phyloP scores from a whole-genome alignment of 2,113 vertebrate species.

The Euleptes europaea region DNA sequence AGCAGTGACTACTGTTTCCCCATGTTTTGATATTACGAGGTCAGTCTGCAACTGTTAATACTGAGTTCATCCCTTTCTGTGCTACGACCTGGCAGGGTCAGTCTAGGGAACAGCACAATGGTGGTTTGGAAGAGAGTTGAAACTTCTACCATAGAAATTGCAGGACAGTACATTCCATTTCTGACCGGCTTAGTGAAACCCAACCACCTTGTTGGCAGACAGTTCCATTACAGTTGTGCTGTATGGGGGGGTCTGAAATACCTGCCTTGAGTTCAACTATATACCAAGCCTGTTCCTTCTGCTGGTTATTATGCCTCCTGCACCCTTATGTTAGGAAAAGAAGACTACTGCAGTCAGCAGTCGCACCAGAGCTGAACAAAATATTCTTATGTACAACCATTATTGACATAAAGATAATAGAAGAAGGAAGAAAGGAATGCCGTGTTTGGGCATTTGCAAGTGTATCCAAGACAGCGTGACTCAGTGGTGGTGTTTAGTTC shows the following conservation, averaged over 20 bases:
- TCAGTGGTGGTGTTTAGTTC: not conserved
- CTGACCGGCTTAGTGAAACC: not conserved
- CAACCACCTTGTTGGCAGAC: not conserved
- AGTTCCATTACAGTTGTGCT: not conserved
- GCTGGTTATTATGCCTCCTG: not conserved
- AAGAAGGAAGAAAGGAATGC: no score
- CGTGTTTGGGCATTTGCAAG: not conserved
- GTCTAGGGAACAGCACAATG: no score
- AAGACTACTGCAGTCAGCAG: not conserved
- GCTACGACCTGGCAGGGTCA: no score
- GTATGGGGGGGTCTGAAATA: not conserved
- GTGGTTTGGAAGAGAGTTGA: no score
- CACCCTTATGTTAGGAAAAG: not conserved
- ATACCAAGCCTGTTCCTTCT: not conserved
- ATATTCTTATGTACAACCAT: no score
- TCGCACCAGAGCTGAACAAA: no score
- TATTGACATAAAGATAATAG: no score
- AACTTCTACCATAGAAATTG: no score
- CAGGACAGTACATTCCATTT: not conserved
- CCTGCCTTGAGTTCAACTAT: not conserved
- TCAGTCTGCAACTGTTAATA: no score
- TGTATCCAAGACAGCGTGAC: not conserved
- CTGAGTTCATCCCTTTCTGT: no score
- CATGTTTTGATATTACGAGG: no score
- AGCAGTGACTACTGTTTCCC: no score